Evolutionary conservation across 2,888 invertebrate species (phyloP).

Genomic region (Lutraria lutraria): DNA sequence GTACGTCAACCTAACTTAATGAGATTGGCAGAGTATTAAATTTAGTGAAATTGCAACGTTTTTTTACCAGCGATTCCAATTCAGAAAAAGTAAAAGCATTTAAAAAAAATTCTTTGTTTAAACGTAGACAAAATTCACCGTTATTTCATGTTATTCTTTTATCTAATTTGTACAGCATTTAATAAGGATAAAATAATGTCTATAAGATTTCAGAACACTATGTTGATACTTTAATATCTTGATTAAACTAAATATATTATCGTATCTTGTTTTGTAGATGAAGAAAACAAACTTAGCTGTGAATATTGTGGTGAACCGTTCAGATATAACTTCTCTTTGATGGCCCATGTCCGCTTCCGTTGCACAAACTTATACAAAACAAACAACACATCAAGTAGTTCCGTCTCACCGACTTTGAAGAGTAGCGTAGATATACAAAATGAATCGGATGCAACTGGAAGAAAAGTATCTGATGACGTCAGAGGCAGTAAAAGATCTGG

Average conservation of each 20-base stretch:
- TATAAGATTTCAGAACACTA: no score
- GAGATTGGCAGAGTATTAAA: no score
- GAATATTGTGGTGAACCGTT: slow-evolving; percentile 82
- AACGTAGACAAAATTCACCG: no score
- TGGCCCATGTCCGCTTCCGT: slow-evolving; percentile 84
- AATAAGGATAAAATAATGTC: no score
- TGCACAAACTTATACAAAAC: slow-evolving; percentile 66
- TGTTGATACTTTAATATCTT: no score
- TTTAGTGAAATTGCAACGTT: no score
- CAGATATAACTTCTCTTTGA: slow-evolving; percentile 80
- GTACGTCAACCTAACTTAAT: no score
- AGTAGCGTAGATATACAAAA: neutral
- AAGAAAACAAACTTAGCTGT: slow-evolving; percentile 61
- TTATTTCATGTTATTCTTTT: no score
- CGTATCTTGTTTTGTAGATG: slow-evolving; percentile 36
- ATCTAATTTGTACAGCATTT: no score
- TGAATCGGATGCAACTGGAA: neutral
- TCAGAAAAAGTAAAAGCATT: no score
- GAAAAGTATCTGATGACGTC: neutral
- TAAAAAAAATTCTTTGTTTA: no score
- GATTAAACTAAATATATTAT: neutral
- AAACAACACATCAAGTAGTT: neutral
- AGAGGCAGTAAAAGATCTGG: slow-evolving; percentile 35
- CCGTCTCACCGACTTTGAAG: slow-evolving; percentile 9
- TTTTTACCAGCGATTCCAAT: no score